phyloP scores from a whole-genome alignment of 1,140 invertebrate genomes.

The Harpegnathos saltator region DNA sequence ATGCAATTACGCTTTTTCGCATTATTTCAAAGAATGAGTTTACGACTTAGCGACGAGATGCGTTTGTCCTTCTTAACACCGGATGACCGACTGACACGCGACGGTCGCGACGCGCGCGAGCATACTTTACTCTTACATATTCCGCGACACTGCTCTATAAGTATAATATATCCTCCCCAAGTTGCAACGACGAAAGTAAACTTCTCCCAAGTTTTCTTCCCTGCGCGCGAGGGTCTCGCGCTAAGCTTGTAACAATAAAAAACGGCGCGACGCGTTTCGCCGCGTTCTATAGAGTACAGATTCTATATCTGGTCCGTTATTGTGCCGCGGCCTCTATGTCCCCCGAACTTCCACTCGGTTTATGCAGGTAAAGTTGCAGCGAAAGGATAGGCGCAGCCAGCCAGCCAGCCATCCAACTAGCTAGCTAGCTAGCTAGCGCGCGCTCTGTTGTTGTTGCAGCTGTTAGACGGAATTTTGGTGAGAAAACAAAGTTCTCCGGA shows the following conservation, averaged over 20 bases:
- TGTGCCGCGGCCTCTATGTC: conserved; percentile 61
- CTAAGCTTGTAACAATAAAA: conserved; percentile 37
- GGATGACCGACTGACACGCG: conserved; percentile 27
- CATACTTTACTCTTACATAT: conserved; percentile 32
- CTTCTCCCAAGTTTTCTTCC: conserved; percentile 59
- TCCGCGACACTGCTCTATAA: conserved; percentile 2
- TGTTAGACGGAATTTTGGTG: conserved; percentile 74
- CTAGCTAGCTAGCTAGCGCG: conserved; percentile 8
- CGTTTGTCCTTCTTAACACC: conserved; percentile 24
- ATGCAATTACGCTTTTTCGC: no score
- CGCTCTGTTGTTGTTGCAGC: conserved; percentile 73
- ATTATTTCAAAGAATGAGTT: neutral
- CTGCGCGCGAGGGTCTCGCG: conserved; percentile 22
- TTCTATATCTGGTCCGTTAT: conserved; percentile 68
- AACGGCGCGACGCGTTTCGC: conserved; percentile 39
- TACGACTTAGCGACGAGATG: neutral
- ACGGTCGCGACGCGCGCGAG: neutral
- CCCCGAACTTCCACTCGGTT: conserved; percentile 65
- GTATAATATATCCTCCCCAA: conserved; percentile 46
- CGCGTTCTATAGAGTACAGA: conserved; percentile 43
- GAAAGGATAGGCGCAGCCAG: conserved; percentile 62
- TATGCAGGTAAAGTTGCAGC: conserved; percentile 73
- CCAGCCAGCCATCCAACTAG: neutral
- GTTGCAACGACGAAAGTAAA: conserved; percentile 66
- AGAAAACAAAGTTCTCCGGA: conserved; percentile 75